Evolutionary conservation across 1,140 invertebrate genomes (phyloP), one percentile per base, ranked within the genome.

Genomic region (Drosophila elegans): DNA sequence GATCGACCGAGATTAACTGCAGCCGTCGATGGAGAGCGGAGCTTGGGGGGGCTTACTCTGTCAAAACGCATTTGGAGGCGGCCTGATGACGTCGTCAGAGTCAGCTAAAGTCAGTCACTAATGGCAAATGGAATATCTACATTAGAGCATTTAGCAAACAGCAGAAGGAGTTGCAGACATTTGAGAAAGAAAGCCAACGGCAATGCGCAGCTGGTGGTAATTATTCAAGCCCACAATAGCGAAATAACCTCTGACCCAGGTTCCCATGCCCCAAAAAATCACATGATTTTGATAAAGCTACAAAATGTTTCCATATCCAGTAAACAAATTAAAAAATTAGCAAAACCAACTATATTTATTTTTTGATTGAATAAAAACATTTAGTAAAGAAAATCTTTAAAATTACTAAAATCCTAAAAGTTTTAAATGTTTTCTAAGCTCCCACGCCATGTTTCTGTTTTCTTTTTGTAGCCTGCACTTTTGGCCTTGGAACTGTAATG

Each of bases 121-220:
- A 80, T 83, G 73, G 66, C 81, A 71, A 77, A 69, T 72, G 76
- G 45, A 76, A 88, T 88, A 88, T 88, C 84, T 88, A 88, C 84
- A 88, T 89, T 88, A 88, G 66, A 83, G 63, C 49, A 51, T 12
- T 4, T 34, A 36, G 60, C 44, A 41, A 45, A 16, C 42, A 21
- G 42, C 46, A 68, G 5, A 13, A 32, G 11, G 34, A n/a, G 12
- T 34, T 12, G 51, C 52, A 66, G 64, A 52, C 69, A 78, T 78
- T 75, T 62, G 83, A 76, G 75, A 78, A 78, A 52, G 55, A 75
- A 54, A 62, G 83, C 79, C 79, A 79, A 61, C 79, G 79, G 75
- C 74, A 59, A 51, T 42, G 36, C 48, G 73, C 53, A 66, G 57
- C 72, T 74, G 38, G 45, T 69, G 60, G 78, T 79, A 86, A 86